A percentile compares a stretch with the other conserved stretches of the same genome.
phyloP scores from a whole-genome alignment of 2,888 invertebrate species.

The Cantharis rustica region DNA sequence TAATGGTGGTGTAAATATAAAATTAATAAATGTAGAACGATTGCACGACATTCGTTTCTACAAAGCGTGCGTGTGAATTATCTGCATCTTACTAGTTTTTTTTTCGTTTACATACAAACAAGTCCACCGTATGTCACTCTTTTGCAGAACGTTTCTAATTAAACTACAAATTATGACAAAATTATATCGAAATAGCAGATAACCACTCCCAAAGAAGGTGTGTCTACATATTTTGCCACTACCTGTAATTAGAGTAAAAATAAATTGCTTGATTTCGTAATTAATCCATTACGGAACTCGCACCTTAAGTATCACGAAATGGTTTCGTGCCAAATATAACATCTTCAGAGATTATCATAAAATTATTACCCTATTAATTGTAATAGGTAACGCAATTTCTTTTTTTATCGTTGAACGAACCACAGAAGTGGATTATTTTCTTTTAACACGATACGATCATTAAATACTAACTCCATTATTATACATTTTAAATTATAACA shows the following conservation, averaged over 20 bases:
- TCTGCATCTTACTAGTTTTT: conserved; percentile 1
- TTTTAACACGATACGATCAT: conserved; percentile 6
- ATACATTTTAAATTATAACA: not conserved
- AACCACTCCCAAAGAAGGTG: conserved; percentile 28
- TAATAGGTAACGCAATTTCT: conserved; percentile 19
- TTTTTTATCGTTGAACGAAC: conserved; percentile 8
- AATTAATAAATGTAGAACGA: conserved; percentile 9
- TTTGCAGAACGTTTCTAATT: not conserved
- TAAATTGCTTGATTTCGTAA: conserved; percentile 29
- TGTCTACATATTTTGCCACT: conserved; percentile 24
- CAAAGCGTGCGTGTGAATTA: conserved; percentile 19
- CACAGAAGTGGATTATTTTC: not conserved
- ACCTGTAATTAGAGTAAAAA: conserved; percentile 24
- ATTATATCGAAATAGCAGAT: not conserved
- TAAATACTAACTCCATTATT: not conserved
- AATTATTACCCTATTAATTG: conserved; percentile 18
- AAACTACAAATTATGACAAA: not conserved
- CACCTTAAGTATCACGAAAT: conserved; percentile 17
- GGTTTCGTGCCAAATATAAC: conserved; percentile 17
- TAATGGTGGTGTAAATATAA: not conserved
- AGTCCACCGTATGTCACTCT: not conserved
- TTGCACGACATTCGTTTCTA: conserved; percentile 8
- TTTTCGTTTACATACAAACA: conserved; percentile 18
- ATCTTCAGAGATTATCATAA: conserved; percentile 18
- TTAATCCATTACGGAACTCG: conserved; percentile 27